Base-by-base conservation (phyloP, 1,140 invertebrate species). In the Mercenaria mercenaria region DNA sequence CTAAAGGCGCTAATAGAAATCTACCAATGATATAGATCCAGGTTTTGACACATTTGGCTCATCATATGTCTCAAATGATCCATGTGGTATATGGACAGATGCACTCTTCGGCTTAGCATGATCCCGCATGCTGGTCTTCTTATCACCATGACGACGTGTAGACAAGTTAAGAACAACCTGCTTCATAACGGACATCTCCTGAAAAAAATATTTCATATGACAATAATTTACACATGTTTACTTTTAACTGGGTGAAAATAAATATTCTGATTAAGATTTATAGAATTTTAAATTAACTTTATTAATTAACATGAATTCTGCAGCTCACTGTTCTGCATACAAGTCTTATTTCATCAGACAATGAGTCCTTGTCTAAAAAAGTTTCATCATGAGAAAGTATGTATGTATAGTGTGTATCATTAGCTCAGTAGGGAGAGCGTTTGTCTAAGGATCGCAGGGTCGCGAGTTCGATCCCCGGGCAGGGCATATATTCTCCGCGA, bases 121-220 rank as follows among this genome's bases (percentile, higher is more conserved):
- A 37, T 93, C 91, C 52, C 83, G 61, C n/a, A 87, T 67, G 29
- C 89, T 86, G 26, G 89, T 86, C 47, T 94, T 93, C 37, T 92
- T 91, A 1, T 91, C 85, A 69, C 92, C 91, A 88, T 91, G 89
- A 43, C 90, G 91, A 77, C 92, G 90, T 41, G 91, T 92, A 0
- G 94, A 94, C 47, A 95, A 87, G 81, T 92, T 94, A 77, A 94
- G 79, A 32, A 95, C 92, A 20, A 95, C 94, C 39, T 95, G 94
- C 61, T 95, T 95, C 93, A 95, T 94, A 1, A 95, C 91, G 13
- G 94, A 92, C 93, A 94, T 95, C 79, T 95, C 94, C 92, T 94
- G 86, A 10, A 90, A 82, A 77, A 50, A 64, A 47, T 32, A 39
- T 32, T 29, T 15, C 23, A 50, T 4, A 64, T 39, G 29, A 13